Conservation (phyloP, 1,140 invertebrate genomes). For the Copidosoma floridanum region DNA sequence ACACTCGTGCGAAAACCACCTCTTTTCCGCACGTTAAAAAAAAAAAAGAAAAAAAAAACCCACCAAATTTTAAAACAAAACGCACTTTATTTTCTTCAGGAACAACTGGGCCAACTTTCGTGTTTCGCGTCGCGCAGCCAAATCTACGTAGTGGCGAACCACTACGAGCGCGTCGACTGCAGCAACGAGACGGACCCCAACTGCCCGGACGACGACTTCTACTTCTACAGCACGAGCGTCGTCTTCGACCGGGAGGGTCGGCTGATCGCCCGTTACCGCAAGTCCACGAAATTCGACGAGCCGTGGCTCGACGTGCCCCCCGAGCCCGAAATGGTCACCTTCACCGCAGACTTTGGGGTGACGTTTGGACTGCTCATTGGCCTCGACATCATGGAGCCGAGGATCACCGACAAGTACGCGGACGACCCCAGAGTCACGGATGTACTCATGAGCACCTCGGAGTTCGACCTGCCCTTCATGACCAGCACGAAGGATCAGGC, state of each 20-base stretch:
- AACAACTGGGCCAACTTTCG: no score
- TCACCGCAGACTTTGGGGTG: slow-evolving; percentile 78
- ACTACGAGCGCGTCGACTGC: slow-evolving; percentile 65
- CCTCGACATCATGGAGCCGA: slow-evolving; percentile 77
- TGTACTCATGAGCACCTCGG: no score
- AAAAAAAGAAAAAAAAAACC: no score
- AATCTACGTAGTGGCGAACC: slow-evolving; percentile 71
- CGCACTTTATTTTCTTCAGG: no score
- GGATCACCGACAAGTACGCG: no score
- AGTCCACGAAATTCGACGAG: slow-evolving; percentile 68
- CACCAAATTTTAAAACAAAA: no score
- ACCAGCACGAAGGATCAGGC: no score
- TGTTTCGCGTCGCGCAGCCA: slow-evolving; percentile 57
- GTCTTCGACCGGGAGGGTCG: slow-evolving; percentile 67
- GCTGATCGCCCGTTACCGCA: slow-evolving; percentile 69
- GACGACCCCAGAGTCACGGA: no score
- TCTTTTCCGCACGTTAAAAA: no score
- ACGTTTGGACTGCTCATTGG: slow-evolving; percentile 77
- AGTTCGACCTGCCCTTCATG: no score
- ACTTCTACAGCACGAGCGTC: slow-evolving; percentile 73
- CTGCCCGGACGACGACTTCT: slow-evolving; percentile 45
- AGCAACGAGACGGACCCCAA: slow-evolving; percentile 31
- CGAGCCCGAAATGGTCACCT: slow-evolving; percentile 57
- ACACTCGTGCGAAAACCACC: no score
- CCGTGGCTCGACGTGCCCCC: slow-evolving; percentile 53